These are phyloP conservation scores for Meandrusa payeni DNA, from an alignment of 2,888 invertebrate genomes.

Conservation along the genomic window DNA sequence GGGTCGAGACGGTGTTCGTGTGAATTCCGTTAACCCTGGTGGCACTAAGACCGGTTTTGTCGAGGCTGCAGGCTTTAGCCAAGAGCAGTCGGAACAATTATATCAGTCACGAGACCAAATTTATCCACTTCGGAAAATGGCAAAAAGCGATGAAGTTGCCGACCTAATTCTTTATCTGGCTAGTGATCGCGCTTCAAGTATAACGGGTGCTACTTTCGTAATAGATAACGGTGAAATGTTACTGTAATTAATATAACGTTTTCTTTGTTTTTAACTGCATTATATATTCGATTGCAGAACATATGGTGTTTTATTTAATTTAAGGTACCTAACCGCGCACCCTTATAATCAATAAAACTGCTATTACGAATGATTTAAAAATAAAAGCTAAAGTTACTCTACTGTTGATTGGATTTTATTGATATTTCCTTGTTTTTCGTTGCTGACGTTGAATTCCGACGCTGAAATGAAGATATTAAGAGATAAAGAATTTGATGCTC, in stretches of 20 bases:
- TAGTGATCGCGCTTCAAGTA: constrained; percentile 91
- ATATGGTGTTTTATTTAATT: no score
- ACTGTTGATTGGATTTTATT: no score
- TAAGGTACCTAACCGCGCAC: no score
- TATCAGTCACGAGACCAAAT: constrained; percentile 88
- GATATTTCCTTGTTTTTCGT: no score
- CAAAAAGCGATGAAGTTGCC: constrained; percentile 91
- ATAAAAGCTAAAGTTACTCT: no score
- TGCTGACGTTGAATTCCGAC: no score
- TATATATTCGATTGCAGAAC: no score
- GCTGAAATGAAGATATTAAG: no score
- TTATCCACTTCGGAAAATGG: constrained; percentile 93
- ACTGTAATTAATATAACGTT: constrained; percentile 34
- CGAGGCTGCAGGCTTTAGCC: constrained; percentile 84
- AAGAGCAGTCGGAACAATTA: constrained; percentile 82
- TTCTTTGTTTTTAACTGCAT: no score
- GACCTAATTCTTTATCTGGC: constrained; percentile 94
- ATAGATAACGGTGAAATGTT: constrained; percentile 72
- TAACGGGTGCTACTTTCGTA: constrained; percentile 87
- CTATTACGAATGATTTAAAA: no score
- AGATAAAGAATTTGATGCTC: no score
- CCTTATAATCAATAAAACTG: no score
- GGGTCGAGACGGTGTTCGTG: constrained; percentile 87
- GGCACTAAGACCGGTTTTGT: constrained; percentile 86
- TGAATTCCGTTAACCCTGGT: constrained; percentile 96